Base-by-base conservation (phyloP, 2,888 invertebrate species). In the Alitta virens region DNA sequence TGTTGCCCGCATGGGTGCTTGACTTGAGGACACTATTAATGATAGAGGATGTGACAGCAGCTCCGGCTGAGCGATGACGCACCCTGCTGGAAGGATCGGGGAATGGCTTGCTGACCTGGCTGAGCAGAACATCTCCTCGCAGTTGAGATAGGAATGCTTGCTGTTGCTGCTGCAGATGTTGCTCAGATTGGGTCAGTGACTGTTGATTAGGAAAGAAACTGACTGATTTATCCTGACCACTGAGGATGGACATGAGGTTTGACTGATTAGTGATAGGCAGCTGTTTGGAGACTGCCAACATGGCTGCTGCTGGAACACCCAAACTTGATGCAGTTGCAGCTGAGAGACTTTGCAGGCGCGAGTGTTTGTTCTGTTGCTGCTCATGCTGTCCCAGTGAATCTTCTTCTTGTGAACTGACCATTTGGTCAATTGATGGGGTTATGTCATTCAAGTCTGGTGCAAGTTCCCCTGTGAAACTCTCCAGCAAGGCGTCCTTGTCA, bases 371-470 rank as follows among this genome's bases (percentile, higher is more conserved):
- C 33, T 33, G 33, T 33, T 33, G 33, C 33, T 33, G 49, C 7
- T 33, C 33, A 33, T 5, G 33, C 33, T 33, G 33, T 7, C 33
- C 33, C 12, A 33, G n/a, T 7, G 46, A 18, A 5, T 54, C 54
- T 9, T n/a, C 54, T n/a, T 25, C 56, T 16, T 25, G 56, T 16
- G 61, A 2, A 18, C 49, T 54, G 7, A 61, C 56, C 49, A 61
- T 56, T 23, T 61, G 61, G 33, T 46, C 38, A 24, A 61, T 61
- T 7, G 61, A 61, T 2, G 61, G 61, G 2, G 61, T 61, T 23
- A 61, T 61, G 33, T 61, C 61, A 23, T 55, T 55, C 42, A 61
- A 46, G 24, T 61, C 61, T 18, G 61, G 46, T 2, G 33, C 55
- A 33, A 38, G 12, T 9, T 56, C 61, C 27, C 23, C 40, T 26